Percentiles rank a stretch among this genome's conserved stretches.
These are phyloP conservation scores for Monodelphis domestica DNA, from an alignment of 2,797 vertebrate species.

Conservation along the genomic window DNA sequence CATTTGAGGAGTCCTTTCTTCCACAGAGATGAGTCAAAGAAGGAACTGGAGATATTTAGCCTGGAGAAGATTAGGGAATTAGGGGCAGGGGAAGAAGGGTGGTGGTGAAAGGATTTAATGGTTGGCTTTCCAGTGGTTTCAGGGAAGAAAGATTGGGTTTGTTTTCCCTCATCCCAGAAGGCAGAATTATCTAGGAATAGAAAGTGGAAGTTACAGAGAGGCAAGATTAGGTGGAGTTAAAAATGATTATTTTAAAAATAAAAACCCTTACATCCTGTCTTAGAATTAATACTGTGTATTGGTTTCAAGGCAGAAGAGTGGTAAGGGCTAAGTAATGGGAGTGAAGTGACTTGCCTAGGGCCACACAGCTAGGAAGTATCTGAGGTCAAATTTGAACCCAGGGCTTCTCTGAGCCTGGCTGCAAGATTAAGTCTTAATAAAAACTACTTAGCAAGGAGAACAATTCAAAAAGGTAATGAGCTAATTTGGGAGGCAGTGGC, in stretches of 20 bases:
- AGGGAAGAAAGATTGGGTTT: not conserved
- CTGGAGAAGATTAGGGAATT: not conserved
- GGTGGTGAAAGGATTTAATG: not conserved
- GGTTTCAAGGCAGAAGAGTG: too few species aligned
- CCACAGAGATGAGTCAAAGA: slow-evolving; percentile 14
- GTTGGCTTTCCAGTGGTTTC: not conserved
- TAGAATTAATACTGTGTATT: too few species aligned
- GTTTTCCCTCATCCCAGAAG: not conserved
- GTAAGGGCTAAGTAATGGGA: too few species aligned
- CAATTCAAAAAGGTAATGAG: not conserved
- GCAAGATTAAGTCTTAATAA: not conserved
- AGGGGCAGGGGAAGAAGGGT: not conserved
- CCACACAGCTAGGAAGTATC: too few species aligned
- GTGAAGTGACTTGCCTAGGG: too few species aligned
- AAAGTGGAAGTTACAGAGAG: not conserved
- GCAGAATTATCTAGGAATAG: not conserved
- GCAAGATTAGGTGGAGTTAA: not conserved
- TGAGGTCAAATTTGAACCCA: too few species aligned
- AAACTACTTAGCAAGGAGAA: not conserved
- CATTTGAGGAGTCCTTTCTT: not conserved
- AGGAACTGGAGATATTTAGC: not conserved
- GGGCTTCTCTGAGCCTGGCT: too few species aligned
- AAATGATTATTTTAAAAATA: too few species aligned
- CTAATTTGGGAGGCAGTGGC: not conserved
- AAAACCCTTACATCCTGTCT: too few species aligned